A percentile compares a stretch with the other conserved stretches of the same genome.
Evolutionary conservation across 2,113 vertebrate genomes (phyloP).

Genomic region (Clarias batrachus): DNA sequence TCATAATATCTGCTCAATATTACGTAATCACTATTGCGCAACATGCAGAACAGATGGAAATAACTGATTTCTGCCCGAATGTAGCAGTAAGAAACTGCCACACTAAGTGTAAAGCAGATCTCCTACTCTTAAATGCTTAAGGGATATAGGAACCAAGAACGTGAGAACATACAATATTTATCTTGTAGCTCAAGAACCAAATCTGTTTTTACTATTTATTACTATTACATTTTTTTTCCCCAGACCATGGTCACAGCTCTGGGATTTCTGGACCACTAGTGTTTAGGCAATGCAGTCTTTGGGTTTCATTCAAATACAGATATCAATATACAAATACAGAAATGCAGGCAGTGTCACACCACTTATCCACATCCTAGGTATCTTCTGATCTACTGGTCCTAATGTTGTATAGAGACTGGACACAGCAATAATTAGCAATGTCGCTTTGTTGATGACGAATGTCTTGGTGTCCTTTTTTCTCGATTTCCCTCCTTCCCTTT

Average conservation of each 20-base stretch:
- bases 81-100: not conserved
- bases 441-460: not conserved
- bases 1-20: not conserved
- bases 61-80: not conserved
- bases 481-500: not conserved
- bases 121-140: not conserved
- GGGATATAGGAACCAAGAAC: not conserved
- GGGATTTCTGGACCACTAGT: not conserved
- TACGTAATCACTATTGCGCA: not conserved
- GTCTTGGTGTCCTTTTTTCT: not conserved
- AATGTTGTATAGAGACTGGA: not conserved
- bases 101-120: slow-evolving; percentile 1
- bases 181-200: too few species aligned
- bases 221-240: not conserved
- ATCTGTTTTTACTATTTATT: too few species aligned
- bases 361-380: not conserved
- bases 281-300: not conserved
- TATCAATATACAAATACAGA: too few species aligned
- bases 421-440: too few species aligned
- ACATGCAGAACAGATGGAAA: not conserved
- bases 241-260: not conserved
- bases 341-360: not conserved
- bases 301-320: not conserved
- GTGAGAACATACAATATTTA: not conserved
- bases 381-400: not conserved